A percentile compares a stretch with the other conserved stretches of the same genome.
Evolutionary conservation across 2,888 invertebrate genomes (phyloP).

Genomic region (Sisyra terminalis): DNA sequence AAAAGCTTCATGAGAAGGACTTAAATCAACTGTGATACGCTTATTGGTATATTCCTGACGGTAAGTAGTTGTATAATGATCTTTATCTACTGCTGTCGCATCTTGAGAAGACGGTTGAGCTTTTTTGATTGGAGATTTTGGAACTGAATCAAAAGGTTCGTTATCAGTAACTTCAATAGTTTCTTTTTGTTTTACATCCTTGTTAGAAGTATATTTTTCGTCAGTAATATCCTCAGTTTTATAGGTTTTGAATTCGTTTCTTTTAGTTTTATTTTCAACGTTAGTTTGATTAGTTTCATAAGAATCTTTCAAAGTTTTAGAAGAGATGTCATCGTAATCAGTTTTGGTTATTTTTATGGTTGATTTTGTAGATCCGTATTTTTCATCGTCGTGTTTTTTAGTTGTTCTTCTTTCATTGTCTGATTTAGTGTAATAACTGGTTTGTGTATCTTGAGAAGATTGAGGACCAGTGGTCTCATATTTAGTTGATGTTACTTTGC

Average conservation of each 20-base stretch:
- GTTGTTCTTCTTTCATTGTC: neutral
- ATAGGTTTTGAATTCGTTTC: constrained; percentile 2
- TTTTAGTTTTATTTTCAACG: no score
- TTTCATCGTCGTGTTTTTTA: constrained; percentile 1
- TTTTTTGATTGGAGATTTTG: constrained; percentile 6
- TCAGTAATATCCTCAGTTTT: neutral
- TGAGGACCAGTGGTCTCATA: constrained; percentile 33
- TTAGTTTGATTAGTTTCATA: constrained; percentile 2
- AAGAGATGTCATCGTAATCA: constrained; percentile 5
- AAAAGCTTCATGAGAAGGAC: constrained; percentile 61
- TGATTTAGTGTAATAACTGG: constrained; percentile 4
- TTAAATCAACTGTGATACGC: constrained; percentile 42
- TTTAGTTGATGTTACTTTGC: constrained; percentile 47
- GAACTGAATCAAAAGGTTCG: neutral
- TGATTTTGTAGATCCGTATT: constrained; percentile 1
- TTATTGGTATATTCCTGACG: constrained; percentile 37
- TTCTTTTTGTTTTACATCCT: constrained; percentile 8
- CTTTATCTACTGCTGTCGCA: constrained; percentile 16
- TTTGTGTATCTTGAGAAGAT: neutral
- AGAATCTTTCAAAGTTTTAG: constrained; percentile 1
- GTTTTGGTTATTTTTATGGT: neutral
- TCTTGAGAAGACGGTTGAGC: constrained; percentile 15
- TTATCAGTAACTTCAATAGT: constrained; percentile 5
- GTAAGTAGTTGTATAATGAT: constrained; percentile 42
- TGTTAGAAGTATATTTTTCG: constrained; percentile 1